Evolutionary conservation across 1,140 invertebrate species (phyloP), one percentile per base, ranked within the genome.

Genomic region (Drosophila lacertosa): DNA sequence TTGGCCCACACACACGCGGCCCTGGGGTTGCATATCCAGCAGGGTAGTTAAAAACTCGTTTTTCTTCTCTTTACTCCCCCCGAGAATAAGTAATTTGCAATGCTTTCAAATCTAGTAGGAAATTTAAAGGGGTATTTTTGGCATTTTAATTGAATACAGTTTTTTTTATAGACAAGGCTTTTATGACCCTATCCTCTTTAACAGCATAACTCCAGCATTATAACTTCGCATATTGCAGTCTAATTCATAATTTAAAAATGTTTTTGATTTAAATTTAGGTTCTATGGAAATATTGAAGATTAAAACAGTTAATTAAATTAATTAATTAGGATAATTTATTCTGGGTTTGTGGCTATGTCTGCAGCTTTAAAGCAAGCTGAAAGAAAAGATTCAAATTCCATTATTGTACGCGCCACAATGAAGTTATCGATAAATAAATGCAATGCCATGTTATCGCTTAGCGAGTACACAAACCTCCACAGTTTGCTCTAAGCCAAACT

Each of bases 11-110:
- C n/a, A n/a, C n/a, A n/a, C n/a, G n/a, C n/a, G n/a, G n/a, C 9
- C 15, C 26, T 6, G 16, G 40, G 50, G 32, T 58, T 62, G 64
- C 45, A 57, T 44, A 16, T 59, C 11, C 40, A 16, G 26, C 32
- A 37, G 59, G 55, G 54, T 66, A 48, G 60, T 64, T 76, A 24
- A n/a, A n/a, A 45, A 54, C 32, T 9, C 37, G 29, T 51, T 63
- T 40, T 11, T 11, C 11, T 26, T 26, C 0, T n/a, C 13, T 9
- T 6, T 22, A 11, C 47, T 9, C 26, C 45, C 37, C 54, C 42
- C 40, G 33, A 58, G 47, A n/a, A n/a, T n/a, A n/a, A 33, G 18
- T 10, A 20, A 44, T 60, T 44, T 45, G 15, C 55, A 26, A 50
- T 33, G 24, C 24, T 44, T 32, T 22, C 6, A 1, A 11, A 9